Evolutionary conservation across 2,797 vertebrate genomes (phyloP).

Genomic region (Scyliorhinus canicula): DNA sequence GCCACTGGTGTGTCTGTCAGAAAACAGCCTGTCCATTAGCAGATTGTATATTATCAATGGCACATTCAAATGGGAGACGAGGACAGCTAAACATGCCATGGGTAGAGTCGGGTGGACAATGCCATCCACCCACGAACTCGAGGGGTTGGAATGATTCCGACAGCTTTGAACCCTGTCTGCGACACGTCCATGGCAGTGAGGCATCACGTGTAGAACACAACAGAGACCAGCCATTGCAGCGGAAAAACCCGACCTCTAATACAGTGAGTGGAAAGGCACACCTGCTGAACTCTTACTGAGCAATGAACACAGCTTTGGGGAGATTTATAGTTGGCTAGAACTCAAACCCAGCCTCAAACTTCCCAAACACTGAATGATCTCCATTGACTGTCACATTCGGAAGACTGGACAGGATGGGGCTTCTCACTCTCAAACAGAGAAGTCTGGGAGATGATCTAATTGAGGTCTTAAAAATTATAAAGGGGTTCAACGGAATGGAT

Average conservation of each 20-base stretch:
- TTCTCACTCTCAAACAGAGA: neutral
- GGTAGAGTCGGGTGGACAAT: neutral
- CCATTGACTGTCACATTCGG: neutral
- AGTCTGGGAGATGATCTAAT: neutral
- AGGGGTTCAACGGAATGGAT: neutral
- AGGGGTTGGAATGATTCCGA: neutral
- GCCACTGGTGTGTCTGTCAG: conserved; percentile 2
- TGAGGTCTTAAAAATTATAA: neutral
- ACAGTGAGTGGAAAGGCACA: neutral
- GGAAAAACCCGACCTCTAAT: neutral
- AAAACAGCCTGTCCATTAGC: conserved; percentile 1
- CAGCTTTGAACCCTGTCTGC: neutral
- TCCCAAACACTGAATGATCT: neutral
- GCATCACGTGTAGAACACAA: neutral
- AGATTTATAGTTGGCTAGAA: neutral
- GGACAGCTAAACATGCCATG: neutral
- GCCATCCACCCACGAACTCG: neutral
- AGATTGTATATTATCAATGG: neutral
- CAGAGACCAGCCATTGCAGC: neutral
- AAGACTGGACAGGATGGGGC: neutral
- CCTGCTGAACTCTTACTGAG: neutral
- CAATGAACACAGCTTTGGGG: neutral
- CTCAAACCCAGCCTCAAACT: neutral
- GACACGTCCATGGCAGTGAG: neutral
- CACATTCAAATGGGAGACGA: neutral